These are phyloP conservation scores for Abscondita cerata DNA, from an alignment of 2,888 invertebrate genomes.

Conservation along the genomic window DNA sequence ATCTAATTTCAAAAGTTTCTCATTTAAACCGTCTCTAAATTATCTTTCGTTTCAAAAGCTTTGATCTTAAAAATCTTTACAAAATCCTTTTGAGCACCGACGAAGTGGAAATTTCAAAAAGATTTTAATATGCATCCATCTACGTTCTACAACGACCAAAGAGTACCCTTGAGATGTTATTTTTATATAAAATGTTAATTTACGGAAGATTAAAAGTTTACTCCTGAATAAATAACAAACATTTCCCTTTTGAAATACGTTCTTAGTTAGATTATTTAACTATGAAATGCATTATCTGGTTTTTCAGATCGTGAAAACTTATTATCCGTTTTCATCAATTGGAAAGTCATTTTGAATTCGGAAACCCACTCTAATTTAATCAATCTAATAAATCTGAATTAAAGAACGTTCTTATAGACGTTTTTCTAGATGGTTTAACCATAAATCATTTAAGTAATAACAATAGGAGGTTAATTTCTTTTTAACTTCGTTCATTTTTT, in stretches of 20 bases:
- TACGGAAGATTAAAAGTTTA: not conserved
- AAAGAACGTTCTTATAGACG: no score
- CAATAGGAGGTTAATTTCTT: no score
- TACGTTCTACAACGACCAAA: constrained; percentile 14
- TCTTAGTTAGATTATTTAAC: not conserved
- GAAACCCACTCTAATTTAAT: no score
- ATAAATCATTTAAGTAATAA: no score
- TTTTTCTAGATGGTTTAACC: no score
- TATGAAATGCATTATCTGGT: no score
- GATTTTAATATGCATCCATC: constrained; percentile 13
- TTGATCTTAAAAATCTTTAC: constrained; percentile 31
- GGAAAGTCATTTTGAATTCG: no score
- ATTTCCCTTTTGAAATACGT: not conserved
- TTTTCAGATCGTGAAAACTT: no score
- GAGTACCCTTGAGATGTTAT: constrained; percentile 18
- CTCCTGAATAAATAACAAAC: no score
- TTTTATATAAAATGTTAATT: constrained; percentile 17
- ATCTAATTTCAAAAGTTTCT: constrained; percentile 29
- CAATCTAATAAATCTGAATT: no score
- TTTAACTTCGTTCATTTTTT: constrained; percentile 26
- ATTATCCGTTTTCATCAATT: no score
- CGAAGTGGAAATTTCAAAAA: constrained; percentile 29
- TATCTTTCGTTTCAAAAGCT: constrained; percentile 29
- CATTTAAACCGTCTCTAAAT: constrained; percentile 29
- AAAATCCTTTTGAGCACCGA: constrained; percentile 24